Base-by-base conservation (phyloP, 2,797 vertebrate species). In the Austrolebias charrua region DNA sequence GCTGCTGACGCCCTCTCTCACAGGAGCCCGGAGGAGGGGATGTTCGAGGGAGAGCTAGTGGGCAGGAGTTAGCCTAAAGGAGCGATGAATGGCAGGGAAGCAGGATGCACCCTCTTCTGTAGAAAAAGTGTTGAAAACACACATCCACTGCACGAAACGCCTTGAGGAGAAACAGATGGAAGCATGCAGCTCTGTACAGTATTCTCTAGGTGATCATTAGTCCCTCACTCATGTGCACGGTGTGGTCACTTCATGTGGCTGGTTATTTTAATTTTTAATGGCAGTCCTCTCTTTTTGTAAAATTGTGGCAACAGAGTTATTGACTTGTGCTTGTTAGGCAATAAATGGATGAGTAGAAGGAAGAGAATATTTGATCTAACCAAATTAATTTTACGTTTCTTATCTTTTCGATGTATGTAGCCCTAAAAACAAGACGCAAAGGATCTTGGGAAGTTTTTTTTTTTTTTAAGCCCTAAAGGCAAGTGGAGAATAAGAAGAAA, bases 81-180 rank as follows among this genome's bases (percentile, higher is more conserved):
- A 80, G 46, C 78, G 83, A 76, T 2, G 57, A 81, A 80, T 78
- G 4, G 40, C 79, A 56, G 78, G 90, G 87, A 86, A 63, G 76
- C 66, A 12, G 78, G 71, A 84, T 69, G 80, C 78, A 61, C 68
- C 79, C 75, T 60, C n/a, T n/a, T n/a, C 75, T 60, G 85, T 75
- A 48, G 65, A 73, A 66, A 69, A 80, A 73, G 63, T 70, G 72
- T 71, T 63, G 67, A 58, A 85, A 80, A 80, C 1, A 18, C 56
- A 56, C 54, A 63, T 24, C 5, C 59, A 78, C 66, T 33, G 71
- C 55, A 61, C 40, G 70, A 86, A 82, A 70, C 51, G 68, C 83
- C 86, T 83, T 78, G 18, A 70, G 80, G 85, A 83, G 33, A 61
- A 70, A 71, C 85, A 89, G 86, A 88, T 86, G 88, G 85, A 85